Conservation (phyloP, 1,140 invertebrate species). For the Brachionus manjavacas region DNA sequence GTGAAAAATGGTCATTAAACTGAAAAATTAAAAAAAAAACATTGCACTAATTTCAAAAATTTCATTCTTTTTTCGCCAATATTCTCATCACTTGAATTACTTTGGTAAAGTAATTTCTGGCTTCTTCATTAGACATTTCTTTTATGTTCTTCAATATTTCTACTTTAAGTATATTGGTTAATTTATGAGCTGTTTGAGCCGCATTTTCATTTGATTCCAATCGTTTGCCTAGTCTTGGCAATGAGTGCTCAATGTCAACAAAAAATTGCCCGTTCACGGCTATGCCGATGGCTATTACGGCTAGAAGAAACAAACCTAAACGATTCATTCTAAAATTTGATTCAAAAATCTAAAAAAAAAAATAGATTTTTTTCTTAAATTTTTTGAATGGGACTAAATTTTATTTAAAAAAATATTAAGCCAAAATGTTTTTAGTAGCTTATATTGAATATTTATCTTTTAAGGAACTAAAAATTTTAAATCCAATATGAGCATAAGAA, state of each 20-base stretch:
- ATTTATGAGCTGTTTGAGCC: neutral
- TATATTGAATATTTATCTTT: too few relatives aligned
- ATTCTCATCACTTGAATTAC: slow-evolving; percentile 12
- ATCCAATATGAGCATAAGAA: too few relatives aligned
- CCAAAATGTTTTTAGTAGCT: too few relatives aligned
- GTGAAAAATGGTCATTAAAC: neutral
- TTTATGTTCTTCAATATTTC: neutral
- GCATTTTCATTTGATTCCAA: neutral
- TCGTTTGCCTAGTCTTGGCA: slow-evolving; percentile 26
- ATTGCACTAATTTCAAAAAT: neutral
- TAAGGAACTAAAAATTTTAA: too few relatives aligned
- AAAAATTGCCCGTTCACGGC: slow-evolving; percentile 22
- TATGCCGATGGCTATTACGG: neutral
- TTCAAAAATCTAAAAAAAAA: neutral
- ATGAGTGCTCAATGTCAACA: slow-evolving; percentile 38
- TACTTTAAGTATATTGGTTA: neutral
- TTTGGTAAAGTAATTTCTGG: slow-evolving; percentile 11
- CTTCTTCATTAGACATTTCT: slow-evolving; percentile 17
- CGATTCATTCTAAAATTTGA: neutral
- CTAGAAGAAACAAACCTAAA: neutral
- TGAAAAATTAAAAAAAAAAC: neutral
- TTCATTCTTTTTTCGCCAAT: neutral
- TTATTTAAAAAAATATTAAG: too few relatives aligned
- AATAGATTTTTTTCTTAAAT: too few relatives aligned
- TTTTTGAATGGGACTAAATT: too few relatives aligned